Base-by-base conservation (phyloP, 2,888 invertebrate genomes). In the Ochlodes sylvanus region DNA sequence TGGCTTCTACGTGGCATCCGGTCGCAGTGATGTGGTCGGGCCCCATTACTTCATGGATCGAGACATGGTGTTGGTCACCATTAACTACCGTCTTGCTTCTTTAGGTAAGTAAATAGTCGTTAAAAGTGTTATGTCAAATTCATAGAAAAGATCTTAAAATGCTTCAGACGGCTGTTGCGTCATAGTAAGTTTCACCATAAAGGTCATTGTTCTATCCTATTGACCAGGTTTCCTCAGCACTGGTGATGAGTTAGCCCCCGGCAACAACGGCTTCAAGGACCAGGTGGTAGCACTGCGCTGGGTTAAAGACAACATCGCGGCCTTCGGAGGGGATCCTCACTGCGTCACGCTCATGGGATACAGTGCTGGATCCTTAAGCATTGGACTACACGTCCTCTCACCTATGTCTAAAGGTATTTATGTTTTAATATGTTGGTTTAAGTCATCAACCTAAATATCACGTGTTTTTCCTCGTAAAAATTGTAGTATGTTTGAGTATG, bases 241-340 rank as follows among this genome's bases (percentile, higher is more conserved):
- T 0, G 96, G 96, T 0, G 96, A 96, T 58, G 88, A 93, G 55
- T 87, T 94, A 56, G 95, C 95, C 0, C 95, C 96, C 0, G 96
- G 96, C 0, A 96, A 96, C 80, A 94, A 95, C 73, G 96, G 96
- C 0, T 83, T 96, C 47, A 96, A 96, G 79, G 96, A 96, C 83
- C 96, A 96, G 83, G 96, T 96, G 2, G 85, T 89, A 10, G 95
- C 95, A 0, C 79, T 96, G 70, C 94, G 94, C 72, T 96, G 96
- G 96, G 86, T 96, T 0, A 94, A 94, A 77, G 80, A 94, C 52
- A 96, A 96, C 76, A 96, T 96, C 60, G 94, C 88, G 0, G 85
- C 94, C 0, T 96, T 96, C 77, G 96, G 96, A 0, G 96, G 96
- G 1, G 94, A 96, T 85, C 94, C 95, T 0, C 87, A 92, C 72